Percentiles rank a stretch among this genome's conserved stretches.
phyloP scores from a whole-genome alignment of 2,797 vertebrate species.

The Silurus aristotelis region DNA sequence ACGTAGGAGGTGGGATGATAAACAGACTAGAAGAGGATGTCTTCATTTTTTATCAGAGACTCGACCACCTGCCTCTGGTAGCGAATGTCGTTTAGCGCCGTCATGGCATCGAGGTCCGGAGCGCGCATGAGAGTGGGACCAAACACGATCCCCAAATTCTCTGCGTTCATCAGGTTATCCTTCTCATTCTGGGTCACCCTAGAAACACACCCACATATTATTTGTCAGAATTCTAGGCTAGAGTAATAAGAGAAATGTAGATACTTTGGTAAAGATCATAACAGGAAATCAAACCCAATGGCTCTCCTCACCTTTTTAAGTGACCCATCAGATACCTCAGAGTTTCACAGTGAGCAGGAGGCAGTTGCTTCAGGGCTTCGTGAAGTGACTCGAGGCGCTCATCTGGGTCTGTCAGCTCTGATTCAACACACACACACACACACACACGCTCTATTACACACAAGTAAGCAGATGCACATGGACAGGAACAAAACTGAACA shows the following conservation, averaged over 20 bases:
- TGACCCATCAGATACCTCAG: conserved; percentile 97
- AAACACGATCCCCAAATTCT: conserved; percentile 96
- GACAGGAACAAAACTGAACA: background rate
- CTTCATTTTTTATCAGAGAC: conserved; percentile 96
- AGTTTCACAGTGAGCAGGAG: conserved; percentile 92
- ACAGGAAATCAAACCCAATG: background rate
- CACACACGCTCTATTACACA: background rate
- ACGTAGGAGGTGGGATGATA: conserved; percentile 31
- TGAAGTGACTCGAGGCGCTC: conserved; percentile 92
- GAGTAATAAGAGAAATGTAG: background rate
- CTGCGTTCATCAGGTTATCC: conserved; percentile 95
- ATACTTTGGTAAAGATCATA: background rate
- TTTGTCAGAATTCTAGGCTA: conserved; percentile 1
- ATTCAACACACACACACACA: conserved; percentile 41
- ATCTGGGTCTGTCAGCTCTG: conserved; percentile 89
- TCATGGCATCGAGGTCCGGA: conserved; percentile 90
- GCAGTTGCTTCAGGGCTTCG: conserved; percentile 88
- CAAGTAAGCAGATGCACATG: background rate
- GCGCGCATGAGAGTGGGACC: conserved; percentile 96
- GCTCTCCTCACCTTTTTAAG: conserved; percentile 86
- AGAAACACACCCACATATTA: conserved; percentile 41
- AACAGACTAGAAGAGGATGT: conserved; percentile 86
- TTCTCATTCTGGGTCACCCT: conserved; percentile 95
- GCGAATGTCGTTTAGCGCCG: conserved; percentile 93
- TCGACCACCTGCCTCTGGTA: conserved; percentile 99